A percentile compares a stretch with the other conserved stretches of the same genome.
phyloP scores from a whole-genome alignment of 2,113 vertebrate genomes.

The Lates calcarifer region DNA sequence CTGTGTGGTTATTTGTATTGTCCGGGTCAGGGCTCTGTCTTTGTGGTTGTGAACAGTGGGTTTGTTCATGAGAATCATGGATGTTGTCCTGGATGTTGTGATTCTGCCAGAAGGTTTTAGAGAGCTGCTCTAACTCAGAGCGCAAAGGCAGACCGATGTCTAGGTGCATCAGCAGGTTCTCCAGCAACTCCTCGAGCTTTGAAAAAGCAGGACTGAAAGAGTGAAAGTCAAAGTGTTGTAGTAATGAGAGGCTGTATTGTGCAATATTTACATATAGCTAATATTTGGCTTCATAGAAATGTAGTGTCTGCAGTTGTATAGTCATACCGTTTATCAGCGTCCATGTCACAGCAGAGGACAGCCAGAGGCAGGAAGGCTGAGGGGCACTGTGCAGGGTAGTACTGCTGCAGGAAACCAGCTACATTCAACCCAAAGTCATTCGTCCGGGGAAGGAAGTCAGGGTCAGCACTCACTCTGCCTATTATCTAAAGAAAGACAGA shows the following conservation, averaged over 20 bases:
- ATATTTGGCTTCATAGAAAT: background rate
- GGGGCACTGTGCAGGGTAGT: conserved; percentile 89
- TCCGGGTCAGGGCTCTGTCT: conserved; percentile 3
- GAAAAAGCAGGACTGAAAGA: conserved; percentile 83
- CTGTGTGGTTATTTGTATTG: conserved; percentile 8
- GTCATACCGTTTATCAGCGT: conserved; percentile 91
- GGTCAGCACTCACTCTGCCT: conserved; percentile 95
- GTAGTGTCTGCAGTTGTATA: background rate
- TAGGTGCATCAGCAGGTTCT: conserved; percentile 91
- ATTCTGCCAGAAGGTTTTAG: conserved; percentile 87
- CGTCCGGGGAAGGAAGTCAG: conserved; percentile 93
- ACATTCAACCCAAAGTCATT: conserved; percentile 94
- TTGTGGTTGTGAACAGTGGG: background rate
- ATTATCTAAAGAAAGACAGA: conserved; percentile 87
- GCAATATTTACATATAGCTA: background rate
- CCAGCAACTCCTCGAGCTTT: conserved; percentile 93
- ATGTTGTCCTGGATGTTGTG: conserved; percentile 74
- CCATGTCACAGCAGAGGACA: conserved; percentile 93
- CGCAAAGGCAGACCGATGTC: conserved; percentile 89
- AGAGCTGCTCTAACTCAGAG: conserved; percentile 90
- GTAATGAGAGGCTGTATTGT: background rate
- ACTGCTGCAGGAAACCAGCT: conserved; percentile 90
- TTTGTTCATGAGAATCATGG: conserved; percentile 46
- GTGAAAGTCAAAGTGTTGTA: conserved; percentile 10
- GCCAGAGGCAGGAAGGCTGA: conserved; percentile 92